A percentile compares a stretch with the other conserved stretches of the same genome.
These are phyloP conservation scores for Zeuzera pyrina DNA, from an alignment of 2,888 invertebrate species.

Conservation along the genomic window DNA sequence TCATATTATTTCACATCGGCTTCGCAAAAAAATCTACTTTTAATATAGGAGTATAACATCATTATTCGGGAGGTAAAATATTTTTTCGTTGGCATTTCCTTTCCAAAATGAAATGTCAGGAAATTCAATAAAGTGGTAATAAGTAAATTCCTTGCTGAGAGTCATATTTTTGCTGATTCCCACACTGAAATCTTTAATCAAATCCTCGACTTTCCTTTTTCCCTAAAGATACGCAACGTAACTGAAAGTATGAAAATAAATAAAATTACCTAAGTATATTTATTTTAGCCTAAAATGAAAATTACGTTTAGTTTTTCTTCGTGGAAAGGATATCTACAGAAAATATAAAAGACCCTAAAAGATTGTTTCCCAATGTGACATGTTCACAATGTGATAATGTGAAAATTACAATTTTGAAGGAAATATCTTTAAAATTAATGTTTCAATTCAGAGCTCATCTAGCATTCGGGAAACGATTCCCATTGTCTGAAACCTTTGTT, in stretches of 20 bases:
- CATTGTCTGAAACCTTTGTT: constrained; percentile 13
- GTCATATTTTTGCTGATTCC: constrained; percentile 44
- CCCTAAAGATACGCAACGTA: not conserved
- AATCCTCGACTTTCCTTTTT: constrained; percentile 21
- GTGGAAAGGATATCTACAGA: too few species aligned
- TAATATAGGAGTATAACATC: too few species aligned
- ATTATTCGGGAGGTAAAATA: too few species aligned
- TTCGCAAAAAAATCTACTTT: too few species aligned
- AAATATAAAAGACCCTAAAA: too few species aligned
- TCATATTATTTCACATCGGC: too few species aligned
- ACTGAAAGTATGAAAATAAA: not conserved
- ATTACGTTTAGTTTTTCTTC: not conserved
- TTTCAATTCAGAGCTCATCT: constrained; percentile 17
- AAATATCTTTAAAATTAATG: not conserved
- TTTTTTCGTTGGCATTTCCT: constrained; percentile 31
- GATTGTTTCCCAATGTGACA: too few species aligned
- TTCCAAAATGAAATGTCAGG: constrained; percentile 40
- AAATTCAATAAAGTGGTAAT: constrained; percentile 60
- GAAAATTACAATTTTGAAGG: not conserved
- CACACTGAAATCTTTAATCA: constrained; percentile 35
- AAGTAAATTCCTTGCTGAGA: constrained; percentile 44
- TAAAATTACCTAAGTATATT: not conserved
- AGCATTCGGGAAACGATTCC: constrained; percentile 16
- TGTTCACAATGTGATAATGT: too few species aligned
- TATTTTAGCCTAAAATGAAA: not conserved